Percentiles rank a stretch among this genome's conserved stretches.
Conservation (phyloP, 2,113 vertebrate species). For the Melanostigma gelatinosum region DNA sequence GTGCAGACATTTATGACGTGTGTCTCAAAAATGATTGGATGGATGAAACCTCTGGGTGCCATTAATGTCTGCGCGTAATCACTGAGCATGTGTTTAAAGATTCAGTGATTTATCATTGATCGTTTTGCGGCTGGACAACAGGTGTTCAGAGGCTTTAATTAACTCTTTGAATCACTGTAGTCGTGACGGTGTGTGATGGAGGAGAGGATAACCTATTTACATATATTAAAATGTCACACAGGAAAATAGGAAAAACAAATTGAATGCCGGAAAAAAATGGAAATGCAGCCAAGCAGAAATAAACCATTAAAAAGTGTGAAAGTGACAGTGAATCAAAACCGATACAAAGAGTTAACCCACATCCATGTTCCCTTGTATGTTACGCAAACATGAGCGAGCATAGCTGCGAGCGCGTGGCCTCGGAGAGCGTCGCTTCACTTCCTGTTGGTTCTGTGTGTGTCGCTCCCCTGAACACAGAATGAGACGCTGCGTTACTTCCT, state of each 20-base stretch:
- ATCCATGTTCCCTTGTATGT: conserved; percentile 9
- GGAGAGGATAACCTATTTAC: conserved; percentile 15
- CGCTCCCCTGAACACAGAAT: conserved; percentile 47
- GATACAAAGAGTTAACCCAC: background rate
- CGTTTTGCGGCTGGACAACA: background rate
- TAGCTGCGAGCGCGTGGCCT: conserved; percentile 18
- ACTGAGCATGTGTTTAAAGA: background rate
- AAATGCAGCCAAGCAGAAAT: conserved; percentile 19
- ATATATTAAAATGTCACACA: conserved; percentile 45
- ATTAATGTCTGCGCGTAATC: background rate
- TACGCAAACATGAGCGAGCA: conserved; percentile 12
- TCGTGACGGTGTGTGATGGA: conserved; percentile 3
- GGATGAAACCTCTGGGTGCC: background rate
- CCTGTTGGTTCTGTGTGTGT: conserved; percentile 44
- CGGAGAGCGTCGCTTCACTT: conserved; percentile 28
- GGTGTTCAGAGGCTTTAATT: background rate
- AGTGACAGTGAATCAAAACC: conserved; percentile 18
- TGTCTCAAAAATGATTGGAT: background rate
- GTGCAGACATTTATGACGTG: background rate
- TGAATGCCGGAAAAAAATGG: background rate
- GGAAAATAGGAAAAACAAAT: background rate
- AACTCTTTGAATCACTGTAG: conserved; percentile 12
- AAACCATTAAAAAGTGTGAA: conserved; percentile 24
- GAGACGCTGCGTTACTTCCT: conserved; percentile 56
- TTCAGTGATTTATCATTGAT: background rate